These are phyloP conservation scores for Neomonachus schauinslandi DNA, from an alignment of 2,113 vertebrate genomes.

Conservation along the genomic window DNA sequence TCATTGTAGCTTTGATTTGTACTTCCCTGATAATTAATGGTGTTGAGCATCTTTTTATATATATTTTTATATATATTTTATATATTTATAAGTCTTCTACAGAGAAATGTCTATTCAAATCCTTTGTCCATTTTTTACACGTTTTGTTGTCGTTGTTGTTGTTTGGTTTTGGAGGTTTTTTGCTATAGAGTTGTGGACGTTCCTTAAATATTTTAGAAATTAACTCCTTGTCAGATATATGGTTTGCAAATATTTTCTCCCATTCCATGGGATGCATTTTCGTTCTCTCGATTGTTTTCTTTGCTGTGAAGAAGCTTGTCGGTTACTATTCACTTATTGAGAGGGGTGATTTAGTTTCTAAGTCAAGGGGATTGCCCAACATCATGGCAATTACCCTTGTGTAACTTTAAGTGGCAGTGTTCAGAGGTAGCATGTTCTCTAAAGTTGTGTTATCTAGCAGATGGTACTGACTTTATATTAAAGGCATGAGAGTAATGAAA, in stretches of 20 bases:
- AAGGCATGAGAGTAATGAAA: not conserved
- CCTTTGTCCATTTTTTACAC: not conserved
- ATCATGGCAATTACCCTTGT: not conserved
- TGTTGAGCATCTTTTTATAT: not conserved
- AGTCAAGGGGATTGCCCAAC: not conserved
- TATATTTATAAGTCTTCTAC: not conserved
- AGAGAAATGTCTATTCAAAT: not conserved
- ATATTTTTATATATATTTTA: too few relatives aligned
- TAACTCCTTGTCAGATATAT: not conserved
- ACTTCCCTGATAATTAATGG: not conserved
- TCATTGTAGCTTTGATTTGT: not conserved
- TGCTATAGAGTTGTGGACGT: not conserved
- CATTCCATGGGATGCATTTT: not conserved
- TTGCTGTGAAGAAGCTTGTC: not conserved
- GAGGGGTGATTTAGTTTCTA: not conserved
- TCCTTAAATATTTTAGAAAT: not conserved
- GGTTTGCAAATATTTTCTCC: not conserved
- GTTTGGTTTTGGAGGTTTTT: not conserved
- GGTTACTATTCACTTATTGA: constrained; percentile 24
- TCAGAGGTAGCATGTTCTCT: constrained; percentile 15
- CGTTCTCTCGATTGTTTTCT: not conserved
- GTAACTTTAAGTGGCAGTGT: not conserved
- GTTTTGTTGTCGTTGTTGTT: too few relatives aligned
- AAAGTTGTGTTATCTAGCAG: not conserved
- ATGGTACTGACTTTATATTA: not conserved